Base-by-base conservation (phyloP, 2,797 vertebrate genomes). In the Denticeps clupeoides region DNA sequence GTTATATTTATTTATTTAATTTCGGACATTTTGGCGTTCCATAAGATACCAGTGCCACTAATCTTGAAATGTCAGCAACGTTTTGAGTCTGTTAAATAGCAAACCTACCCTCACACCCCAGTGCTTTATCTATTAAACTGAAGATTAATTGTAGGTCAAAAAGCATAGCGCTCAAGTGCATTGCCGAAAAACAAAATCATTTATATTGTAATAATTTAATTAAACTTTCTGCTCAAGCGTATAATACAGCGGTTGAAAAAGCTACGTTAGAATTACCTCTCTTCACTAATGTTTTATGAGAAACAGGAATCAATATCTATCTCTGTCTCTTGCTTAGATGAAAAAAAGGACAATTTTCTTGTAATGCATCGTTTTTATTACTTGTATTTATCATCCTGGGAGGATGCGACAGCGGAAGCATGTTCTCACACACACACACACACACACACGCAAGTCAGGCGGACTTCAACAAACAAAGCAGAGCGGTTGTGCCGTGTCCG, bases 291-390 rank as follows among this genome's bases (percentile, higher is more conserved):
- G 71, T 69, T 70, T 74, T 67, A 45, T 46, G 41, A 59, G 62
- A 54, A 22, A 55, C 62, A 68, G 72, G 66, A 47, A 82, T 76
- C 73, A 72, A 76, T 72, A 76, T 77, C 71, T 65, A 65, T 78
- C 72, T 77, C 60, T 73, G 76, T 75, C 72, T 63, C 54, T 62
- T 52, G 38, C 64, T 71, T 62, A 65, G 69, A 79, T 73, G 70
- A 70, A 73, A 73, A 79, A 50, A 45, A 29, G 69, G 67, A 71
- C 71, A 71, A 72, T 75, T 69, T 73, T 53, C 31, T n/a, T 44
- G 70, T 71, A 78, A 80, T 75, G 70, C 53, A 63, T 69, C 68
- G 63, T 58, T 58, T 66, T 73, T 79, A 80, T 79, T 78, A 75
- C 72, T 68, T 42, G 56, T 72, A 78, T 82, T 75, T 72, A 78